These are phyloP conservation scores for Sarcophaga rosellei DNA, from an alignment of 2,888 invertebrate genomes.

Conservation along the genomic window DNA sequence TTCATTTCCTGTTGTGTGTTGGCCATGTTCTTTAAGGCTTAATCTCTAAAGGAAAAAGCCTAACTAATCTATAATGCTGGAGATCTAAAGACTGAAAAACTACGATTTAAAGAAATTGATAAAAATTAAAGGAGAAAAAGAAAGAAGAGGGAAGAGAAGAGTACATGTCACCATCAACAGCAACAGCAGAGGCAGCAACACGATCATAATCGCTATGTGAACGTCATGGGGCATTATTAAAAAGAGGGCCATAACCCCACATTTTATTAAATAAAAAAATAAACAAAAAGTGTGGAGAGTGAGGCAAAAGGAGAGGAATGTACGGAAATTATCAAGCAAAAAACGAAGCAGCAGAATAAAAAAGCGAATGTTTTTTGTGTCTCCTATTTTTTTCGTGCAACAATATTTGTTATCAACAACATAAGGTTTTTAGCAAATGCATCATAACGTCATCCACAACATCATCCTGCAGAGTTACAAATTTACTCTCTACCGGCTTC, in stretches of 20 bases:
- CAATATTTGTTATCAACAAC: slow-evolving; percentile 16
- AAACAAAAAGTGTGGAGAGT: slow-evolving; percentile 9
- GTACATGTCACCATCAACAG: slow-evolving; percentile 60
- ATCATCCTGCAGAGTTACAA: slow-evolving; percentile 38
- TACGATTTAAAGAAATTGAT: slow-evolving; percentile 27
- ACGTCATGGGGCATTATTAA: slow-evolving; percentile 32
- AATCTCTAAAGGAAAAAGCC: slow-evolving; percentile 39
- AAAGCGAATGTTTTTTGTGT: background rate
- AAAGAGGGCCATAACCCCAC: slow-evolving; percentile 40
- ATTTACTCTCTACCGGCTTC: slow-evolving; percentile 2
- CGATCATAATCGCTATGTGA: slow-evolving; percentile 46
- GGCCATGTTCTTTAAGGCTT: background rate
- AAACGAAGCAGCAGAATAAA: slow-evolving; percentile 58
- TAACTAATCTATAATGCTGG: slow-evolving; percentile 48
- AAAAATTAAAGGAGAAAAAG: slow-evolving; percentile 25
- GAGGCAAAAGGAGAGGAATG: background rate
- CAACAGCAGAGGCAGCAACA: slow-evolving; percentile 29
- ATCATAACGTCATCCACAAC: slow-evolving; percentile 35
- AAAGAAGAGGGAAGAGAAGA: slow-evolving; percentile 19
- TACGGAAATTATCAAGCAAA: slow-evolving; percentile 59
- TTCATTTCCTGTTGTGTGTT: slow-evolving; percentile 11
- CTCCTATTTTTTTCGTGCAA: background rate
- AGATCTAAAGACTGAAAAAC: slow-evolving; percentile 17
- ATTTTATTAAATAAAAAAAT: slow-evolving; percentile 31
- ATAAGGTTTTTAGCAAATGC: slow-evolving; percentile 52